Conservation (phyloP, 1,140 invertebrate species). For the Sesamia nonagrioides region DNA sequence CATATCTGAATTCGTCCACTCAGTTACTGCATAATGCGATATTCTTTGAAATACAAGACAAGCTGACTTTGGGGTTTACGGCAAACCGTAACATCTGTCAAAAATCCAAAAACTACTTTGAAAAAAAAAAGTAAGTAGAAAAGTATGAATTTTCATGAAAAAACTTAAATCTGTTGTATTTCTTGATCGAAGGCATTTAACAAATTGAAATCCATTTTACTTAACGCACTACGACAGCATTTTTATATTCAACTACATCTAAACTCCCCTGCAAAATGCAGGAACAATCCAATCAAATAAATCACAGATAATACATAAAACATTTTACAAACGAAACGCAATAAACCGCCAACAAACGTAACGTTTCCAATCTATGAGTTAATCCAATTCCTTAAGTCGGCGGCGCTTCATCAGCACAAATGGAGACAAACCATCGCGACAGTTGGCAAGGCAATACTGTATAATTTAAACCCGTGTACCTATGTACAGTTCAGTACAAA, state of each 20-base stretch:
- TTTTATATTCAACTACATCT: background rate
- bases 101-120: too few species aligned
- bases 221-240: background rate
- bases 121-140: too few species aligned
- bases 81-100: too few species aligned
- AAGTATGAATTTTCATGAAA: too few species aligned
- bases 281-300: background rate
- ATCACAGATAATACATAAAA: conserved; percentile 9
- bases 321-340: conserved; percentile 7
- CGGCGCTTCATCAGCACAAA: conserved; percentile 19
- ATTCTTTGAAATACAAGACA: too few species aligned
- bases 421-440: conserved; percentile 11
- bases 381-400: conserved; percentile 32
- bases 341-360: background rate
- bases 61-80: too few species aligned
- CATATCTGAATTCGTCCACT: too few species aligned
- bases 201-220: background rate
- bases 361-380: conserved; percentile 4
- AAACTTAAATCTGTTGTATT: too few species aligned
- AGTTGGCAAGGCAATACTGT: conserved; percentile 5
- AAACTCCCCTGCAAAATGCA: background rate
- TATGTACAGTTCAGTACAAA: background rate
- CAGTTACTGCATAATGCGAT: too few species aligned
- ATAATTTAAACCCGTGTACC: conserved; percentile 5
- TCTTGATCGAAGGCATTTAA: too few species aligned